phyloP scores from a whole-genome alignment of 2,888 invertebrate species.

The Blastobasis lacticolella region DNA sequence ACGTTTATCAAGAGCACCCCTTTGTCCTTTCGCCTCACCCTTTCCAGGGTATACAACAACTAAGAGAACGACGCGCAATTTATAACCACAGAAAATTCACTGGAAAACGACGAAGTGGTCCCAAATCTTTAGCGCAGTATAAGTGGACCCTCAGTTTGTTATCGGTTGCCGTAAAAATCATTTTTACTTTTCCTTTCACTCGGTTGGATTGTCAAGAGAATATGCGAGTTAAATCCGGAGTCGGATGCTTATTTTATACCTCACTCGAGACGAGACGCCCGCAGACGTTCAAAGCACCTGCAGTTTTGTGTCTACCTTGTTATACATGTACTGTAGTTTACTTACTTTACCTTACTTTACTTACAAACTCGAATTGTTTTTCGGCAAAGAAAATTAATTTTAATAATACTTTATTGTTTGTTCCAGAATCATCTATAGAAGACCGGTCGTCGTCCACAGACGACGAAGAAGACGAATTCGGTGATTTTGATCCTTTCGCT shows the following conservation, averaged over 20 bases:
- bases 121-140: background rate
- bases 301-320: conserved; percentile 36
- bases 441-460: conserved; percentile 67
- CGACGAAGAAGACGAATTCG: conserved; percentile 75
- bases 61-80: conserved; percentile 11
- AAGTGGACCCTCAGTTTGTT: background rate
- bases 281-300: conserved; percentile 31
- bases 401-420: conserved; percentile 23
- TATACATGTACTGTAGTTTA: conserved; percentile 13
- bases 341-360: too few species aligned
- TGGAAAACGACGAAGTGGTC: background rate
- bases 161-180: conserved; percentile 4
- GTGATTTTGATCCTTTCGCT: conserved; percentile 66
- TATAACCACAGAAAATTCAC: conserved; percentile 2
- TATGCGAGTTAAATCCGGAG: conserved; percentile 27
- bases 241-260: conserved; percentile 39
- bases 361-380: too few species aligned
- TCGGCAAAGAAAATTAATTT: too few species aligned
- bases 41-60: conserved; percentile 13
- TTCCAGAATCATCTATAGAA: conserved; percentile 62
- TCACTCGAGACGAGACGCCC: conserved; percentile 44
- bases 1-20: conserved; percentile 17
- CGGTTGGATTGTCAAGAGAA: conserved; percentile 28
- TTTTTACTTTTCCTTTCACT: conserved; percentile 27
- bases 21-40: conserved; percentile 16